These are phyloP conservation scores for Lomographa bimaculata DNA, from an alignment of 2,888 invertebrate genomes.

Conservation along the genomic window DNA sequence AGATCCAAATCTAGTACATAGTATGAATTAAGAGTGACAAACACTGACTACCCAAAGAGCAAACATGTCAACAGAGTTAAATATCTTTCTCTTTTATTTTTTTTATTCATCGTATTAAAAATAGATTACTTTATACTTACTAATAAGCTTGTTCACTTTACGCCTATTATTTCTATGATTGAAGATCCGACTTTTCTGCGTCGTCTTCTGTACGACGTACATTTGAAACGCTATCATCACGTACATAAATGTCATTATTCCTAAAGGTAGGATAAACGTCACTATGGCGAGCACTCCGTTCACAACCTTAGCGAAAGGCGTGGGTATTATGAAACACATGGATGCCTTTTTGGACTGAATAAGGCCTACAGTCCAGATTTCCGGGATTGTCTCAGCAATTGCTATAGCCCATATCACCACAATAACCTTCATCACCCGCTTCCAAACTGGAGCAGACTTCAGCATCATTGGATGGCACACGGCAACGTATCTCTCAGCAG, in stretches of 20 bases:
- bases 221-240: constrained; percentile 58
- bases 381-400: constrained; percentile 50
- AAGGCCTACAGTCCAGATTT: constrained; percentile 50
- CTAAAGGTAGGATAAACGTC: constrained; percentile 53
- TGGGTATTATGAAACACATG: constrained; percentile 52
- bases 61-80: too few relatives aligned
- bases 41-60: too few relatives aligned
- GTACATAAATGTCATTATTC: constrained; percentile 57
- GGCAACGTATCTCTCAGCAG: constrained; percentile 59
- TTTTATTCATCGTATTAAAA: too few relatives aligned
- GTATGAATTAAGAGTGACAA: too few relatives aligned
- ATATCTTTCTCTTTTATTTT: too few relatives aligned
- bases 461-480: constrained; percentile 55
- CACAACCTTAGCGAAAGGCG: constrained; percentile 43
- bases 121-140: too few relatives aligned
- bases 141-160: constrained; percentile 60
- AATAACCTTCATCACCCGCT: constrained; percentile 53
- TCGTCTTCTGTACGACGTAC: constrained; percentile 41
- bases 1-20: too few relatives aligned
- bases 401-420: constrained; percentile 51
- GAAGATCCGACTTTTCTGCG: constrained; percentile 45
- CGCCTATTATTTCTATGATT: constrained; percentile 54
- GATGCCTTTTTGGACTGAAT: constrained; percentile 42
- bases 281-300: constrained; percentile 52
- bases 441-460: constrained; percentile 45